Evolutionary conservation across 2,797 vertebrate genomes (phyloP).

Genomic region (Carduelis carduelis): DNA sequence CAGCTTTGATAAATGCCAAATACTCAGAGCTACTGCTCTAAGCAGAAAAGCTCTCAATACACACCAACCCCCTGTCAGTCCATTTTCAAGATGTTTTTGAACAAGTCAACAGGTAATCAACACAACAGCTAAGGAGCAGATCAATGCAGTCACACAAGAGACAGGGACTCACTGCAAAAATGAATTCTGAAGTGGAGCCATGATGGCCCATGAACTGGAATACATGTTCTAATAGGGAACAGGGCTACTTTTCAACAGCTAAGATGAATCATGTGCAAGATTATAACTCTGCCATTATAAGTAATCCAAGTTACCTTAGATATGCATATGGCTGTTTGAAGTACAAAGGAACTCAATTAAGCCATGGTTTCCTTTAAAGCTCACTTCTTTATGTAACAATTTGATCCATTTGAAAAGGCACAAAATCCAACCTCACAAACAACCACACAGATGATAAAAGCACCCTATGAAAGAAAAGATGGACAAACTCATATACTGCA

Average conservation of each 20-base stretch:
- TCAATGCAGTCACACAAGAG: neutral
- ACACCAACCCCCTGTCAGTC: neutral
- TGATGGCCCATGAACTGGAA: neutral
- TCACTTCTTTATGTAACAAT: neutral
- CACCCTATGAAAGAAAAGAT: neutral
- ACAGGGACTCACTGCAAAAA: neutral
- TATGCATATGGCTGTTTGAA: neutral
- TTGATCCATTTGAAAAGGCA: neutral
- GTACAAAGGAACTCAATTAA: neutral
- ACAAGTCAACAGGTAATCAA: neutral
- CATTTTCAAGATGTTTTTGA: neutral
- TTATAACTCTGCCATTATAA: neutral
- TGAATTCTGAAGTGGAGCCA: neutral
- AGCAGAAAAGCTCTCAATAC: neutral
- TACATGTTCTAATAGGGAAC: neutral
- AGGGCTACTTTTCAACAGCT: neutral
- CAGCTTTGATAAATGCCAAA: neutral
- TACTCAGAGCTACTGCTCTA: neutral
- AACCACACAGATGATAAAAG: neutral
- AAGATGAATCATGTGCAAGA: rapidly evolving
- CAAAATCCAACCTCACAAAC: neutral
- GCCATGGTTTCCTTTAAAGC: neutral
- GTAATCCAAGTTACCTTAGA: neutral
- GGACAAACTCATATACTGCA: neutral
- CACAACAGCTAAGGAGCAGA: neutral